Base-by-base conservation (phyloP, 2,113 vertebrate genomes). In the Australoheros scitulus region DNA sequence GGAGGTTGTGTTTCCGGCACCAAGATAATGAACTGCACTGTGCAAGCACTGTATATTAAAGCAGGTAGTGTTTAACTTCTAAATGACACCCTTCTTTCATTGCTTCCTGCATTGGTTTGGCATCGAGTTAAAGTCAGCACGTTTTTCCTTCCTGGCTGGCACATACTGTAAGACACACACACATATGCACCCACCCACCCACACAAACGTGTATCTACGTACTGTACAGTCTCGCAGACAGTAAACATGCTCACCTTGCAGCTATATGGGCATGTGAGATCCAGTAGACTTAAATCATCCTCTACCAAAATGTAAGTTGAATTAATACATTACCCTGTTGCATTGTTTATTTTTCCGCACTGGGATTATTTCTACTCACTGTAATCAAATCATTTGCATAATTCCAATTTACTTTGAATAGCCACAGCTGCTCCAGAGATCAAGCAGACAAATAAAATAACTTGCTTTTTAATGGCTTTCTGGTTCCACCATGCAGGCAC, bases 31-130 rank as follows among this genome's bases (percentile, higher is more conserved):
- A 83, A 77, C 10, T 32, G 14, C 24, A 14, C 8, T 79, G 38
- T 61, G 29, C 3, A 18, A 26, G 17, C 22, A 29, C 65, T 24
- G 5, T 81, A 11, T 50, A 59, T 90, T 29, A 52, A 81, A 72
- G 63, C 82, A 77, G 63, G 17, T 38, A 36, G 61, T 77, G 74
- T 86, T 88, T 79, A 61, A 57, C 56, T 72, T 76, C 29, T 76
- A 89, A 84, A 87, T 91, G 80, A 76, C 64, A 81, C 34, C 32
- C 20, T 79, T 74, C 6, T 34, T 81, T 59, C 70, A 74, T 55
- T 52, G 58, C 61, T 56, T 79, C 57, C 84, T 32, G 34, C 60
- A 41, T 41, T 14, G 52, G 36, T 60, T 60, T 72, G 58, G 75
- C 32, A 59, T 9, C 87, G 61, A 78, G 32, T 81, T 57, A 70